Conservation (phyloP, 2,113 vertebrate genomes). For the Mirza zaza region DNA sequence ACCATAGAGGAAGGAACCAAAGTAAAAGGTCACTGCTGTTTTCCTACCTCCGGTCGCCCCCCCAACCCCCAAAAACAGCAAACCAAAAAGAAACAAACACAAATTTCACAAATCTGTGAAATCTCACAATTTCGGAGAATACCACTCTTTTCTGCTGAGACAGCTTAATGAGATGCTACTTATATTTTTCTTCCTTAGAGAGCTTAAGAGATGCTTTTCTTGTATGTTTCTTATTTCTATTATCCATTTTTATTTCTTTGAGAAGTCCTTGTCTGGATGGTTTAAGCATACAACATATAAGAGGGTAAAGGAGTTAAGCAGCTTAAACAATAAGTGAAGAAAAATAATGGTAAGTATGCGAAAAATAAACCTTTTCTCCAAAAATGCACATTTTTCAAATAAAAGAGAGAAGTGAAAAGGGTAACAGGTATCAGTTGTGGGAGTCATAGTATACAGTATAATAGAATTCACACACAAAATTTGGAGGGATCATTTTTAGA, state of each 20-base stretch:
- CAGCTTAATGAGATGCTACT: background rate
- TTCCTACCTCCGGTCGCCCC: background rate
- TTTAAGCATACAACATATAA: conserved; percentile 39
- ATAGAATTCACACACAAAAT: conserved; percentile 31
- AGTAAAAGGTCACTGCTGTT: conserved; percentile 38
- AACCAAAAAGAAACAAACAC: background rate
- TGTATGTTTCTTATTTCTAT: conserved; percentile 4
- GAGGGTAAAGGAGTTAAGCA: background rate
- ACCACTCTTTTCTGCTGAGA: conserved; percentile 31
- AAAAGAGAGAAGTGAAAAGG: conserved; percentile 6
- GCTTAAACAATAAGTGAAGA: conserved; percentile 31
- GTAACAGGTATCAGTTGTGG: background rate
- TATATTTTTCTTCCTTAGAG: background rate
- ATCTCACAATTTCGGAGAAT: background rate
- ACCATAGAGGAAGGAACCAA: conserved; percentile 29
- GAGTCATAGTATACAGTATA: conserved; percentile 20
- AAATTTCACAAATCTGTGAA: background rate
- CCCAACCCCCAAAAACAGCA: background rate
- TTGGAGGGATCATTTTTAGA: conserved; percentile 24
- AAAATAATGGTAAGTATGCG: conserved; percentile 35
- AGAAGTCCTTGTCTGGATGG: background rate
- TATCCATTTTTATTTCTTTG: conserved; percentile 39
- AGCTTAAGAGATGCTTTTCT: conserved; percentile 23
- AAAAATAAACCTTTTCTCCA: conserved; percentile 39
- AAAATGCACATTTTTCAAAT: conserved; percentile 52